Evolutionary conservation across 2,797 vertebrate species (phyloP), one percentile per base, ranked within the genome.

Genomic region (Antrozous pallidus): DNA sequence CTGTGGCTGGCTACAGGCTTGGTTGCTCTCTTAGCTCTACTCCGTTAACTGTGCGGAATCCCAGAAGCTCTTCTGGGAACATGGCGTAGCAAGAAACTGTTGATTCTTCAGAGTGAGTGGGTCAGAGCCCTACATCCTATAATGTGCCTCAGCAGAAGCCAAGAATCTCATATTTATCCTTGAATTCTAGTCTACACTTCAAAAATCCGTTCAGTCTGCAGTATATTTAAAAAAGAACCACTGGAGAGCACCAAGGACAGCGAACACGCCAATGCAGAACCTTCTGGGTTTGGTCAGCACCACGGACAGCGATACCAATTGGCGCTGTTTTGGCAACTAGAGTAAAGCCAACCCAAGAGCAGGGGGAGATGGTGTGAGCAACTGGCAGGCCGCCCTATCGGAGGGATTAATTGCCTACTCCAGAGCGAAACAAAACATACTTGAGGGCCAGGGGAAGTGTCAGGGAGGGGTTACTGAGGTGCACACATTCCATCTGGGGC

Each of bases 261-360:
- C 51, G 67, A 78, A 26, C 51, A 51, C 0, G 1, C 14, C 10
- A 2, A 1, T 0, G 3, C 5, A 0, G 13, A 31, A 26, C 38
- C 20, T 0, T 28, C 17, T 4, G 22, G 11, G 0, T 18, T 4
- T 18, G 1, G 18, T 95, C 81, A 97, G 95, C 11, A 97, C 96
- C 91, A 54, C 0, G 91, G 95, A 95, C 89, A 96, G 95, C 54
- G 14, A 36, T 31, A 22, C 0, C 31, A 2, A 12, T 0, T 1
- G 4, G 1, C 10, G 8, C 16, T 3, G 0, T 58, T 83, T 36
- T 31, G 8, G 12, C 74, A 8, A 20, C 20, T 22, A 4, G 11
- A 2, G 58, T 2, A 18, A 12, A 20, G 24, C 5, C 16, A 28
- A 9, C 5, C 16, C n/a, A n/a, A n/a, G 40, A 47, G 5, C 51